Percentiles rank a stretch among this genome's conserved stretches.
phyloP scores from a whole-genome alignment of 2,113 vertebrate species.

The Rhinichthys klamathensis region DNA sequence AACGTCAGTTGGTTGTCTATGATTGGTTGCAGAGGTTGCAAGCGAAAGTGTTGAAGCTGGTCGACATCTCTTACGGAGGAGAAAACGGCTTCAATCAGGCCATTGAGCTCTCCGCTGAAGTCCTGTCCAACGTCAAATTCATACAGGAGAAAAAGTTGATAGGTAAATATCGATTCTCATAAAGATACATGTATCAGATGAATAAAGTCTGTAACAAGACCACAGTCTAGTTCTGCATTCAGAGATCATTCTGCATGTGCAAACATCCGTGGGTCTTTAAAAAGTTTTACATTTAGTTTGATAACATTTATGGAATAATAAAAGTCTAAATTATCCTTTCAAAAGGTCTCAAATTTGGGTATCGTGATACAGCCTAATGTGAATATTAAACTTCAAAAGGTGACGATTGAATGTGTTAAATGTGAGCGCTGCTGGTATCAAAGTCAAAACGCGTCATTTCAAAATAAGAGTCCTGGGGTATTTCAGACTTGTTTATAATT shows the following conservation, averaged over 20 bases:
- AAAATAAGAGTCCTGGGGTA: too few relatives aligned
- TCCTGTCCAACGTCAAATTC: constrained; percentile 99
- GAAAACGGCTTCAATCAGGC: constrained; percentile 99
- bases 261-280: neutral
- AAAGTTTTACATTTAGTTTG: neutral
- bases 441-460: neutral
- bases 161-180: constrained; percentile 75
- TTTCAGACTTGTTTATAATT: too few relatives aligned
- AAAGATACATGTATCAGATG: neutral
- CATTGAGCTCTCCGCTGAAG: constrained; percentile 97
- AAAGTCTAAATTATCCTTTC: neutral
- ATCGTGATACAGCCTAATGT: neutral
- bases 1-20: constrained; percentile 23
- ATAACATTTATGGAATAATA: neutral
- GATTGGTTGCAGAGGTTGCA: constrained; percentile 87
- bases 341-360: neutral
- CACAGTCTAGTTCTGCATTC: neutral
- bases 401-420: neutral
- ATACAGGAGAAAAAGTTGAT: constrained; percentile 99
- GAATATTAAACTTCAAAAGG: neutral
- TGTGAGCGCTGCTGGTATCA: neutral
- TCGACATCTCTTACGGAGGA: constrained; percentile 99
- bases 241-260: neutral
- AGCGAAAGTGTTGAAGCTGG: constrained; percentile 97
- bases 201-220: neutral